phyloP scores from a whole-genome alignment of 2,797 vertebrate species.

The Spea hammondii region DNA sequence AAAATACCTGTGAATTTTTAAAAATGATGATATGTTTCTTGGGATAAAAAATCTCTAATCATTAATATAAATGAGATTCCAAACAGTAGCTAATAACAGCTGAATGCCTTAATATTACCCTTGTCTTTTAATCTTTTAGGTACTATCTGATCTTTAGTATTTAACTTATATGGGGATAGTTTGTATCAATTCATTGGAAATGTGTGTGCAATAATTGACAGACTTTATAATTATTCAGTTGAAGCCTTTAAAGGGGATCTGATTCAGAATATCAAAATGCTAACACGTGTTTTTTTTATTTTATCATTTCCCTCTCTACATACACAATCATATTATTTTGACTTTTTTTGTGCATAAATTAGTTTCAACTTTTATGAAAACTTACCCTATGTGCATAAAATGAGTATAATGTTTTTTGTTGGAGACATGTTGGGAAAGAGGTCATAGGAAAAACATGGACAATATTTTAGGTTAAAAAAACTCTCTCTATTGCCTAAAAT shows the following conservation, averaged over 20 bases:
- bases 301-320: neutral
- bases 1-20: slow-evolving; percentile 65
- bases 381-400: too few species aligned
- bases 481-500: too few species aligned
- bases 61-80: slow-evolving; percentile 72
- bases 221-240: neutral
- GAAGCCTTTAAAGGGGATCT: neutral
- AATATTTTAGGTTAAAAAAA: too few species aligned
- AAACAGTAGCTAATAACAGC: slow-evolving; percentile 70
- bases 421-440: too few species aligned
- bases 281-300: slow-evolving; percentile 1
- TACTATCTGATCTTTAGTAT: slow-evolving; percentile 68
- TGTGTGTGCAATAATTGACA: slow-evolving; percentile 68
- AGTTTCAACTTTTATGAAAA: too few species aligned
- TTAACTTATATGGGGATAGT: slow-evolving; percentile 63
- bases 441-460: too few species aligned
- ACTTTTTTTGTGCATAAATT: too few species aligned
- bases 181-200: slow-evolving; percentile 72
- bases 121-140: slow-evolving; percentile 66
- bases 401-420: too few species aligned
- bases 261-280: neutral
- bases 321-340: too few species aligned
- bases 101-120: slow-evolving; percentile 62
- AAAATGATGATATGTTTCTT: slow-evolving; percentile 59
- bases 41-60: slow-evolving; percentile 71